Base-by-base conservation (phyloP, 2,797 vertebrate genomes). In the Kryptopterus vitreolus region DNA sequence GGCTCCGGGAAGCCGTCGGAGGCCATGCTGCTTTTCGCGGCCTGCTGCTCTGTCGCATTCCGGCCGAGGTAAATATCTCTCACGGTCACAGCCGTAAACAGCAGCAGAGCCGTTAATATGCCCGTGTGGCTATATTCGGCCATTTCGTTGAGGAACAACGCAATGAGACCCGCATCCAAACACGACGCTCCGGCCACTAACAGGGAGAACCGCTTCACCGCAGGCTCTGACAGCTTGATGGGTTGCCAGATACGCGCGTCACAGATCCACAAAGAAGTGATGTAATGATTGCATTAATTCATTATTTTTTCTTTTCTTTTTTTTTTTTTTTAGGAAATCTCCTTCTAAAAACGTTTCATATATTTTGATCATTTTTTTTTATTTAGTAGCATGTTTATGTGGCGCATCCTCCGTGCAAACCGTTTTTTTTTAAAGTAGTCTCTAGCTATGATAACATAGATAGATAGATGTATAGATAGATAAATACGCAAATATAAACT, bases 31-130 rank as follows among this genome's bases (percentile, higher is more conserved):
- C 62, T 77, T 15, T 85, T 82, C 13, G 82, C 46, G 78, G 82
- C 75, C 83, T 72, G 83, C 65, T 81, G 88, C 3, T 80, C 81
- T 20, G 52, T 87, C 43, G 78, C 72, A 46, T 81, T 87, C 35
- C 88, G 88, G 1, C 92, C 91, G 0, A 92, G 62, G 18, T 94
- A 94, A 62, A 94, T 81, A 82, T 94, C 94, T 69, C 88, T 87
- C 3, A 92, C 57, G 0, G 94, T 95, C 4, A 95, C 86, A 0
- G 84, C 88, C 7, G 89, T 89, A 76, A 94, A 95, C 48, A 95
- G 83, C 77, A 95, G 82, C 84, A 94, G 57, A 58, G 92, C 93
- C n/a, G 88, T 91, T 75, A 94, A 82, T 43, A 95, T 88, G 0
- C 89, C 90, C 5, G 85, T 78, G 73, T 89, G 89, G 70, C 89